phyloP scores from a whole-genome alignment of 2,888 invertebrate genomes.

The Baccha elongata region DNA sequence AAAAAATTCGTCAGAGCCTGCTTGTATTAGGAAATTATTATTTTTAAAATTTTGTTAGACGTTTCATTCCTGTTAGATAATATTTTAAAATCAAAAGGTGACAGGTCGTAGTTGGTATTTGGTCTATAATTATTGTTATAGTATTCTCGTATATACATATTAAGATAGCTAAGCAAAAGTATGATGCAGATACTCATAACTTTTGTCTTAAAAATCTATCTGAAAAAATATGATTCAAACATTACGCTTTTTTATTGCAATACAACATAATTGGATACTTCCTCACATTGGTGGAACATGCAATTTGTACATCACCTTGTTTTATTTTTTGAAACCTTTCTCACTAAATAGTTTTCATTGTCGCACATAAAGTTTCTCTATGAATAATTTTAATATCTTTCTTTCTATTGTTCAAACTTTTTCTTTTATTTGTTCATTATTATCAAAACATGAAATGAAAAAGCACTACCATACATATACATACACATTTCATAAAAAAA shows the following conservation, averaged over 20 bases:
- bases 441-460: constrained; percentile 23
- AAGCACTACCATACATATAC: constrained; percentile 27
- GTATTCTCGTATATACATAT: too few species aligned
- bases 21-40: too few species aligned
- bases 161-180: neutral
- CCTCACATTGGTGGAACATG: constrained; percentile 45
- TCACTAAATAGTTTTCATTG: neutral
- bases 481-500: constrained; percentile 26
- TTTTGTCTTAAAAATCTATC: neutral
- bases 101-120: neutral
- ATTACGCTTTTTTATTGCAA: neutral
- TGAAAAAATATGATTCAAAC: neutral
- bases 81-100: too few species aligned
- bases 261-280: constrained; percentile 1
- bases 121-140: neutral
- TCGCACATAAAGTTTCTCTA: constrained; percentile 6
- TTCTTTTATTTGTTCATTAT: constrained; percentile 28
- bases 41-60: too few species aligned
- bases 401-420: constrained; percentile 15
- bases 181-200: neutral
- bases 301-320: constrained; percentile 17
- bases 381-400: constrained; percentile 2
- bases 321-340: constrained; percentile 14
- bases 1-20: too few species aligned
- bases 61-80: too few species aligned